Evolutionary conservation across 2,113 vertebrate genomes (phyloP), one percentile per base, ranked within the genome.

Genomic region (Circaetus cinerascens): DNA sequence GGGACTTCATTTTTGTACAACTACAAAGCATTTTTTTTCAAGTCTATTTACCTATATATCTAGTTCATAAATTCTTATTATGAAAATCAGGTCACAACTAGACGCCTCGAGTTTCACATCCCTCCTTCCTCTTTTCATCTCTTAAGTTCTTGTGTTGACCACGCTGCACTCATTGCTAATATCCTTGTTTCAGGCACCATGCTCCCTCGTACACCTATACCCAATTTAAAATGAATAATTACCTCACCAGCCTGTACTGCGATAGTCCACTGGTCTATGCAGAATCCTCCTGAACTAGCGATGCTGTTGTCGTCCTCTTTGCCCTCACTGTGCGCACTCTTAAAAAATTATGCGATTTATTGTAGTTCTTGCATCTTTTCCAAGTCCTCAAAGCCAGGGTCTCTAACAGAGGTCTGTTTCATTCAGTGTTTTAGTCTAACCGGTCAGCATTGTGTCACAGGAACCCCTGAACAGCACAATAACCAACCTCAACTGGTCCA

Each of bases 401-500:
- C 48, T 82, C 66, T 85, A 82, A 87, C 83, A 97, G 94, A 91
- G 77, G 27, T 69, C 69, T 90, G 90, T 75, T 94, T 92, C 77
- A 90, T 91, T 96, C 95, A 79, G 60, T 25, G 48, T 60, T 93
- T 96, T 43, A 94, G 90, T 71, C 77, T 78, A 93, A 94, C 84
- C 12, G 8, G 85, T 96, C 95, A 96, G 96, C 90, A 76, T 34
- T 93, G 81, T 97, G 90, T 95, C 96, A 90, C 84, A 87, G 92
- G 90, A 93, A 95, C 91, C 87, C 89, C 95, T 77, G 93, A 91
- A 78, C 77, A 79, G 92, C 92, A 97, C 96, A 97, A 96, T 96
- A 94, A 94, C 81, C 90, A 92, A 93, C 84, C 85, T 78, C 96
- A 93, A 96, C 92, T 95, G 93, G 95, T 96, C 95, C 93, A 94